Conservation (phyloP, 2,113 vertebrate species). For the Heptranchias perlo region DNA sequence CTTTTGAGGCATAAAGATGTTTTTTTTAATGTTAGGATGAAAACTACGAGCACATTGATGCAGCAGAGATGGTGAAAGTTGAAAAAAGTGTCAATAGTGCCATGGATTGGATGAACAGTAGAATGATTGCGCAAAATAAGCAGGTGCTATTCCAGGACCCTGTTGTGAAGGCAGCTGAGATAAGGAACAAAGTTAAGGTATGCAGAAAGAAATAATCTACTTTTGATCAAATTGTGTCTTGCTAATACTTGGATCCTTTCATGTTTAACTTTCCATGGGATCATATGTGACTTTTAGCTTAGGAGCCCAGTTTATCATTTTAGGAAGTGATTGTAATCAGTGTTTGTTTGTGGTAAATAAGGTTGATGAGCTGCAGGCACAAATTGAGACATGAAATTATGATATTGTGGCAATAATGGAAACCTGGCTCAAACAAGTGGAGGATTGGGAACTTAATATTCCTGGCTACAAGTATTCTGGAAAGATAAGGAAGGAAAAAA, state of each 20-base stretch:
- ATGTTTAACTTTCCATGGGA: neutral
- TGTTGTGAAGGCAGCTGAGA: conserved; percentile 82
- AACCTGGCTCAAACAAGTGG: neutral
- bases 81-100: conserved; percentile 75
- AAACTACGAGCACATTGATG: conserved; percentile 72
- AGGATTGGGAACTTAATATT: neutral
- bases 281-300: neutral
- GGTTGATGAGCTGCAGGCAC: neutral
- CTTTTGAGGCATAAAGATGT: neutral
- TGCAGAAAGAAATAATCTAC: conserved; percentile 40
- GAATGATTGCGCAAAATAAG: conserved; percentile 86
- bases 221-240: neutral
- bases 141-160: conserved; percentile 78
- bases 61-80: conserved; percentile 72
- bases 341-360: neutral
- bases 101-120: conserved; percentile 86
- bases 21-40: conserved; percentile 66
- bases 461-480: neutral
- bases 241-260: neutral
- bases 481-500: neutral
- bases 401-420: neutral
- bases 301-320: neutral
- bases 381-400: neutral
- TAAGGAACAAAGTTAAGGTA: conserved; percentile 82
- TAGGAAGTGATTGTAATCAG: neutral